Base-by-base conservation (phyloP, 2,797 vertebrate genomes). In the Sciurus carolinensis region DNA sequence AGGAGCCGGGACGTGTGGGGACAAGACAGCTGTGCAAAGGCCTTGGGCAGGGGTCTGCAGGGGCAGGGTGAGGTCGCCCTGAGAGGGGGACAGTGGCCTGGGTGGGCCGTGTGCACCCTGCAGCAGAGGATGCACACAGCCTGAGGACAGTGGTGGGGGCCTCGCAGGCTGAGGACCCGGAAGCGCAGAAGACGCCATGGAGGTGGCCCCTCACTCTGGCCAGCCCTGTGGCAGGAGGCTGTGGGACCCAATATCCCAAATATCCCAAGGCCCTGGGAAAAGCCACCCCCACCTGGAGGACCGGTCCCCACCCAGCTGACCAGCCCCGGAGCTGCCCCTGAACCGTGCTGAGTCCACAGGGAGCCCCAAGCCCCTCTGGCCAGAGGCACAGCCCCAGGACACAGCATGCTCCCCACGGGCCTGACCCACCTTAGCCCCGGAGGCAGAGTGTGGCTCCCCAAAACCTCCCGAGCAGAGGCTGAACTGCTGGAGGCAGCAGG, bases 151-250 rank as follows among this genome's bases (percentile, higher is more conserved):
- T 36, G 36, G 36, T 36, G 36, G 36, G 36, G 36, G 36, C 36
- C 36, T 36, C 36, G 36, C 36, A 36, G 36, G 36, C 66, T 36
- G 2, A 30, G 6, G 39, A 39, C 39, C 39, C 39, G 13, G 71
- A 28, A 24, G 20, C 3, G 3, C 4, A 3, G 10, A 44, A 71
- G 84, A 28, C 3, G 3, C 44, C 7, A 3, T 26, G 18, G 42
- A 39, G 67, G 20, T 22, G 8, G 15, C 7, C 44, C 76, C 62
- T 91, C 14, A 7, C 30, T 59, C 67, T 18, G 39, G 36, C 33
- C 2, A 0, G 47, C 10, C 33, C n/a, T 12, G 0, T 28, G 7
- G 15, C 13, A 72, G 36, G 36, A 30, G 0, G 4, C 30, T 54
- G 7, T 6, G 1, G 7, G 36, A 28, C 39, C 39, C 39, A 39